These are phyloP conservation scores for Chiloscyllium punctatum DNA, from an alignment of 2,797 vertebrate species.

Conservation along the genomic window DNA sequence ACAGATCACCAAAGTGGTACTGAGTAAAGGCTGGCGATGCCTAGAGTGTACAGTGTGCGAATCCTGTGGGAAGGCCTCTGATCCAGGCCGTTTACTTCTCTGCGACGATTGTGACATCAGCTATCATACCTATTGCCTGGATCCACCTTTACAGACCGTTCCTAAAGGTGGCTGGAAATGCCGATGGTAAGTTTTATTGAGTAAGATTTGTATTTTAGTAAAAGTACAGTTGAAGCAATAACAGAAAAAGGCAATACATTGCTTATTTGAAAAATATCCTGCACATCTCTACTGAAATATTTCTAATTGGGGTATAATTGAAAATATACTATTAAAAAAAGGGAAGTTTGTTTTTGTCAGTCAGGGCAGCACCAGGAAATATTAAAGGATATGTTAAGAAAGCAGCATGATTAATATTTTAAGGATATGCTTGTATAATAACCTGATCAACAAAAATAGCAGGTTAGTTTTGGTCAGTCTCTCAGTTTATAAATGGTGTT, in stretches of 20 bases:
- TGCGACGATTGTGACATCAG: slow-evolving; percentile 99
- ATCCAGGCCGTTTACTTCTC: slow-evolving; percentile 86
- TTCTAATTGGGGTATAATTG: neutral
- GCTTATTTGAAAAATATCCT: slow-evolving; percentile 1
- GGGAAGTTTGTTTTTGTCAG: too few species aligned
- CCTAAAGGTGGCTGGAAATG: slow-evolving; percentile 99
- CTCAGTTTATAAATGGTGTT: neutral
- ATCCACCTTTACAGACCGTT: slow-evolving; percentile 92
- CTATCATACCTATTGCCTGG: slow-evolving; percentile 96
- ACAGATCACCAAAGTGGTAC: slow-evolving; percentile 92
- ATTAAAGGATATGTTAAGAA: neutral
- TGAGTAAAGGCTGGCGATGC: slow-evolving; percentile 97
- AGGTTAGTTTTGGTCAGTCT: neutral
- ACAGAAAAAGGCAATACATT: neutral
- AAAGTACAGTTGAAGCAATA: neutral
- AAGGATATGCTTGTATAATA: neutral
- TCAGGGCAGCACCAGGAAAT: too few species aligned
- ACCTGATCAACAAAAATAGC: neutral
- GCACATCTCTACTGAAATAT: neutral
- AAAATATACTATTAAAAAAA: neutral
- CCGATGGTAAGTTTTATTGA: slow-evolving; percentile 73
- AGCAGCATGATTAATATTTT: neutral
- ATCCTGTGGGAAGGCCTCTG: slow-evolving; percentile 91
- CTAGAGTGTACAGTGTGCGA: slow-evolving; percentile 97
- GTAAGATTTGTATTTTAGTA: neutral